Base-by-base conservation (phyloP, 1,140 invertebrate genomes). In the Psix sp. region DNA sequence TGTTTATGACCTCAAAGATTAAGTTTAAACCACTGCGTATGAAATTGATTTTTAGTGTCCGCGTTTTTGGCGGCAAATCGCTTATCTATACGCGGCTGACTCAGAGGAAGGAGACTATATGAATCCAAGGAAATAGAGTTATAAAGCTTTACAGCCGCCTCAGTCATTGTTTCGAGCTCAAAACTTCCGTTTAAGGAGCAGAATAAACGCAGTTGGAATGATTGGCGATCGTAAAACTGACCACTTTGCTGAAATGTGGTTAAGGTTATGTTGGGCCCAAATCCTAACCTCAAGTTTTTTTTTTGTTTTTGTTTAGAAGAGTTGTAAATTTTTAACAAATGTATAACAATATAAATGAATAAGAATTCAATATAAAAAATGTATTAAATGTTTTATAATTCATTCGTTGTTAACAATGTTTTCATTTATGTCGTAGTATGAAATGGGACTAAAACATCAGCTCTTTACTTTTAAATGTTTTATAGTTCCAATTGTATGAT, bases 41-140 rank as follows among this genome's bases (percentile, higher is more conserved):
- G 74, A 82, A 82, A 82, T 82, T 82, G 81, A 82, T 82, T 82
- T 82, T 82, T 77, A 70, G 76, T 74, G 77, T 80, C 80, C n/a
- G n/a, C n/a, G n/a, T 79, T 82, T 82, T 82, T 72, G 72, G 42
- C 59, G 18, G 40, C 45, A 46, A 13, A 3, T 40, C 39, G 26
- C 18, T 29, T 46, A 51, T 54, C 29, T 3, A 35, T 62, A 60
- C 40, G 51, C 18, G 52, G 57, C 5, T 13, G 40, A 49, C 26
- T 6, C 24, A 62, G 45, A 66, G n/a, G 7, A 42, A 52, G 42
- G 31, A 62, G 29, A 57, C 33, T 17, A 10, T 21, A 7, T 15
- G 24, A 71, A 72, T 57, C 62, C 46, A 42, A 39, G 29, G 73
- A 63, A 80, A 79, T 79, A 79, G 79, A 80, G 79, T 74, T 71